phyloP scores from a whole-genome alignment of 2,797 vertebrate genomes.

The Gobionotothen gibberifrons region DNA sequence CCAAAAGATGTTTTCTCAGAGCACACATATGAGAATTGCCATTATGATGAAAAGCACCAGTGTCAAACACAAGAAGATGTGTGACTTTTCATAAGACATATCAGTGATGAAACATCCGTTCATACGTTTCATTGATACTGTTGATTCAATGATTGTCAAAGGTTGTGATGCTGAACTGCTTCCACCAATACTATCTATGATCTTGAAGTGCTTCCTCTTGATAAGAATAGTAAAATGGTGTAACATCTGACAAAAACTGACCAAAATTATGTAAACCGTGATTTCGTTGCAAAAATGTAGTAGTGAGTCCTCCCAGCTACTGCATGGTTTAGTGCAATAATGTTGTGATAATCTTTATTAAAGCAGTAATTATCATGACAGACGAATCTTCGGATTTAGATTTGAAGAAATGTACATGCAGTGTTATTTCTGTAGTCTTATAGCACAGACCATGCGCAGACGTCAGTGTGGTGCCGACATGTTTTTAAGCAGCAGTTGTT shows the following conservation, averaged over 20 bases:
- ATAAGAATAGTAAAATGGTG: constrained; percentile 25
- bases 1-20: constrained; percentile 28
- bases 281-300: constrained; percentile 24
- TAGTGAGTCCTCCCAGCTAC: constrained; percentile 21
- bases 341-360: constrained; percentile 43
- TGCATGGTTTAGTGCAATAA: constrained; percentile 47
- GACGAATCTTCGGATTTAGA: constrained; percentile 11
- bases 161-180: constrained; percentile 50
- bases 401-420: constrained; percentile 12
- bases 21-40: constrained; percentile 31
- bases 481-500: constrained; percentile 43
- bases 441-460: constrained; percentile 30
- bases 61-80: constrained; percentile 21
- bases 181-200: constrained; percentile 41
- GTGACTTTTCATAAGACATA: constrained; percentile 8
- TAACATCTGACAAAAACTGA: constrained; percentile 38
- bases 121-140: constrained; percentile 19
- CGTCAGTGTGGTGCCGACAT: constrained; percentile 24
- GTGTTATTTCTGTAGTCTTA: constrained; percentile 33
- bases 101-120: neutral
- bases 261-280: constrained; percentile 17
- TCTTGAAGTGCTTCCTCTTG: constrained; percentile 67
- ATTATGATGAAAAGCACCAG: constrained; percentile 10
- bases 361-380: constrained; percentile 23
- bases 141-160: constrained; percentile 16